These are phyloP conservation scores for Agrochola litura DNA, from an alignment of 2,888 invertebrate genomes.

Conservation along the genomic window DNA sequence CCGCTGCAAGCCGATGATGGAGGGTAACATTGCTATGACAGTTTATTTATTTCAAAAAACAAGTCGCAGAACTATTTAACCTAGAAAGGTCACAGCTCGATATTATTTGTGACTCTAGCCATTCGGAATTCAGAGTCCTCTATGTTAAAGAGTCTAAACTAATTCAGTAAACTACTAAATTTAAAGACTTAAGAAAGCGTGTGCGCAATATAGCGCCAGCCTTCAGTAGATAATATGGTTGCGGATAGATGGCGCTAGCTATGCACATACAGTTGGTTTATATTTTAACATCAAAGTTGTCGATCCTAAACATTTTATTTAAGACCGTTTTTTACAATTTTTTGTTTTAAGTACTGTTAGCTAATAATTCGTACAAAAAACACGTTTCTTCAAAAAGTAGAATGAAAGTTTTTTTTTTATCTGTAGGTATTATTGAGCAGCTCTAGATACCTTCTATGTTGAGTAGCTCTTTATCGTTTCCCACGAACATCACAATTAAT, in stretches of 20 bases:
- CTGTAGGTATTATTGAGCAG: background rate
- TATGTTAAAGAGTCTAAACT: background rate
- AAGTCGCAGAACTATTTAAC: background rate
- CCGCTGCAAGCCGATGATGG: background rate
- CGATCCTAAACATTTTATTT: background rate
- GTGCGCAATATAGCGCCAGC: background rate
- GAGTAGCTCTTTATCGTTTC: background rate
- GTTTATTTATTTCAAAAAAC: background rate
- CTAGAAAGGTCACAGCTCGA: background rate
- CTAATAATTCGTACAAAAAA: background rate
- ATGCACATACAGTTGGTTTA: background rate
- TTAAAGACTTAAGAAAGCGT: background rate
- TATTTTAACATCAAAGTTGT: background rate
- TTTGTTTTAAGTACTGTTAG: background rate
- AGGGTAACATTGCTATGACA: background rate
- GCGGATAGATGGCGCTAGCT: constrained; percentile 46
- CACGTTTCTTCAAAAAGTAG: background rate
- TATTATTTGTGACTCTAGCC: background rate
- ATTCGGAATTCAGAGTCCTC: constrained; percentile 1
- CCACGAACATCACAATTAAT: background rate
- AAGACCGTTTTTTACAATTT: no score
- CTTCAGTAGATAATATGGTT: background rate
- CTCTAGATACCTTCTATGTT: background rate
- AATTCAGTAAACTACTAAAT: background rate
- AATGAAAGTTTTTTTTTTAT: no score